Evolutionary conservation across 2,113 vertebrate genomes (phyloP).

Genomic region (Pygathrix nemaeus): DNA sequence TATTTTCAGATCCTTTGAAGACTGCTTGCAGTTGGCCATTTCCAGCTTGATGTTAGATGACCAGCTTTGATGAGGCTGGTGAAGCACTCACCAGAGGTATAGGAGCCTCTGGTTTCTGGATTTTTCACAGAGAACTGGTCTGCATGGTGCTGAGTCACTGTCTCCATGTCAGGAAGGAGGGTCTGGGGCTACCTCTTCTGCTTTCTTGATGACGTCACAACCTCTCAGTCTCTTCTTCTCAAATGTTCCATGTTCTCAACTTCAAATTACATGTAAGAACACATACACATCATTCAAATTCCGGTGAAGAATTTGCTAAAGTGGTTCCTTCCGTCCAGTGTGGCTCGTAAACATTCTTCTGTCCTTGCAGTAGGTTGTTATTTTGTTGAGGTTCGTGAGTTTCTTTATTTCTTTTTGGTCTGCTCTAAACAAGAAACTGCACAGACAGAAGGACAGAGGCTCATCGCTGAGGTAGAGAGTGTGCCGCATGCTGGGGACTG

Average conservation of each 20-base stretch:
- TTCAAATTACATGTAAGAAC: background rate
- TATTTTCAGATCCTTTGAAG: background rate
- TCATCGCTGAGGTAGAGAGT: background rate
- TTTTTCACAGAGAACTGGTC: background rate
- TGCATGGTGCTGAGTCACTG: background rate
- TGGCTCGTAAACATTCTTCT: background rate
- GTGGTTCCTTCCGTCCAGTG: background rate
- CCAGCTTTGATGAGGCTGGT: accelerated
- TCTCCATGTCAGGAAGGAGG: background rate
- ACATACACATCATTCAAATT: background rate
- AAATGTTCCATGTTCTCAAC: background rate
- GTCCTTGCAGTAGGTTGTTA: background rate
- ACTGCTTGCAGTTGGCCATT: background rate
- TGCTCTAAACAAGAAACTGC: background rate
- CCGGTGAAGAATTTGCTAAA: background rate
- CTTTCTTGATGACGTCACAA: background rate
- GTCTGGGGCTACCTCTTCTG: background rate
- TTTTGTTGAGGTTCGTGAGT: background rate
- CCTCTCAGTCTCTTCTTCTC: background rate
- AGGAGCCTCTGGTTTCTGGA: background rate
- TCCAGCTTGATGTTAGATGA: background rate
- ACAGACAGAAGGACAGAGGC: background rate
- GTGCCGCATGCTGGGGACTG: too few relatives aligned
- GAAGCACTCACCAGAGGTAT: background rate
- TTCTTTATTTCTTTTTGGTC: background rate